A percentile compares a stretch with the other conserved stretches of the same genome.
phyloP scores from a whole-genome alignment of 2,113 vertebrate genomes.

The Stegastes partitus region DNA sequence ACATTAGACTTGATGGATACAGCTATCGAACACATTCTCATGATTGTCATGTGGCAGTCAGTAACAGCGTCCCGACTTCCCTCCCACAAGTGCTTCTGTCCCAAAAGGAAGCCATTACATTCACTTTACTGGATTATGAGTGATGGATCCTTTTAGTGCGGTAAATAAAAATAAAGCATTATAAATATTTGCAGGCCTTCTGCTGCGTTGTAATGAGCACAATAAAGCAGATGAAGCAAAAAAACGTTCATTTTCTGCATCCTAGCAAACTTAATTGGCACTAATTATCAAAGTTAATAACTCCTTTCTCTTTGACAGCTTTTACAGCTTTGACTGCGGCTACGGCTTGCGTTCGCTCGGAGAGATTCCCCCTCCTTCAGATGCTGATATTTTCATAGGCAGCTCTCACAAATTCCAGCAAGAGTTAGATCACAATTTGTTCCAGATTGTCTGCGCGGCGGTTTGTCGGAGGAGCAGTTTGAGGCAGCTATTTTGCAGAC shows the following conservation, averaged over 20 bases:
- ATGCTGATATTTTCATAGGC: constrained; percentile 54
- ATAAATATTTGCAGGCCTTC: constrained; percentile 50
- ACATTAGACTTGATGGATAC: constrained; percentile 59
- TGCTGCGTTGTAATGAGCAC: constrained; percentile 30
- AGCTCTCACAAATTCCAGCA: constrained; percentile 46
- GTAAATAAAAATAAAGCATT: constrained; percentile 48
- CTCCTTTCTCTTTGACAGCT: constrained; percentile 9
- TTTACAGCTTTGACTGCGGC: constrained; percentile 9
- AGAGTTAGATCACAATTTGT: constrained; percentile 66
- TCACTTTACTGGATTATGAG: constrained; percentile 53
- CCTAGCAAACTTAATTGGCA: constrained; percentile 16
- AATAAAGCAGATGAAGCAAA: constrained; percentile 32
- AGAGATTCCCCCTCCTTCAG: constrained; percentile 7
- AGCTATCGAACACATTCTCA: constrained; percentile 40
- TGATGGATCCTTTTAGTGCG: constrained; percentile 46
- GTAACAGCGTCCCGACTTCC: constrained; percentile 23
- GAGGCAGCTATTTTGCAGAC: constrained; percentile 59
- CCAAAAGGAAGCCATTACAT: constrained; percentile 32
- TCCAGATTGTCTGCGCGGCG: constrained; percentile 63
- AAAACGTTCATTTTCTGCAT: constrained; percentile 7
- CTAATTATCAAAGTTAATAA: constrained; percentile 29
- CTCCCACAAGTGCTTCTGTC: constrained; percentile 30
- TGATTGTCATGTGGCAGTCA: constrained; percentile 55
- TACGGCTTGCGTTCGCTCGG: no score
- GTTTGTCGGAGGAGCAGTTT: constrained; percentile 53